Percentiles rank a stretch among this genome's conserved stretches.
Evolutionary conservation across 30 jellyfish, hydroid and myxozoan species (phyloP).

Genomic region (Cassiopea xamachana): DNA sequence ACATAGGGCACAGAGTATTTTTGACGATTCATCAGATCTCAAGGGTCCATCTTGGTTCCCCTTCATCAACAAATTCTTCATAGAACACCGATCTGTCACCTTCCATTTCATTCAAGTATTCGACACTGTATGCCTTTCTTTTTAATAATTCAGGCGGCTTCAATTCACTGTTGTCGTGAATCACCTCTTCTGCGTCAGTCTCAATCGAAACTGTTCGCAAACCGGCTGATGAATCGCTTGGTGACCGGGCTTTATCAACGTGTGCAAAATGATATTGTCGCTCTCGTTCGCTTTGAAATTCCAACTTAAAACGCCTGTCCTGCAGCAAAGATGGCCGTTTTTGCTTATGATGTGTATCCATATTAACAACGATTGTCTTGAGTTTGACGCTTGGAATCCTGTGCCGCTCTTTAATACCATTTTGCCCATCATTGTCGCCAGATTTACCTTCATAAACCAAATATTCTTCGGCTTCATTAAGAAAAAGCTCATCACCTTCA

Average conservation of each 20-base stretch:
- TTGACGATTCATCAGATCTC: slow-evolving; percentile 3
- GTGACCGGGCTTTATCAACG: slow-evolving; percentile 29
- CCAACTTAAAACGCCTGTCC: slow-evolving; percentile 17
- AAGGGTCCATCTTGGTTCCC: slow-evolving; percentile 47
- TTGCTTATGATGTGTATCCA: slow-evolving; percentile 58
- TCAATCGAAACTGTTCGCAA: slow-evolving; percentile 53
- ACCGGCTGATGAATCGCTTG: slow-evolving; percentile 12
- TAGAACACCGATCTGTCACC: slow-evolving; percentile 56
- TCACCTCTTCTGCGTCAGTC: slow-evolving; percentile 46
- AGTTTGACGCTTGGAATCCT: slow-evolving; percentile 27
- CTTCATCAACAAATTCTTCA: slow-evolving; percentile 69
- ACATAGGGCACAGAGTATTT: not conserved
- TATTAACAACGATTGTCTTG: slow-evolving; percentile 36
- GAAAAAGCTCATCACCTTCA: slow-evolving; percentile 8
- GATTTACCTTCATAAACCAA: slow-evolving; percentile 39
- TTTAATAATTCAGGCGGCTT: slow-evolving; percentile 45
- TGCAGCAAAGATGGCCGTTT: not conserved
- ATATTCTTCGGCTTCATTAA: slow-evolving; percentile 46
- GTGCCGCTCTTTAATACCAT: not conserved
- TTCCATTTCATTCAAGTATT: slow-evolving; percentile 43
- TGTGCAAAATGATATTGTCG: slow-evolving; percentile 16
- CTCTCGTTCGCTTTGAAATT: slow-evolving; percentile 52
- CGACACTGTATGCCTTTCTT: slow-evolving; percentile 59
- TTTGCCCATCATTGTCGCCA: not conserved
- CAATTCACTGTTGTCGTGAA: slow-evolving; percentile 23